These are phyloP conservation scores for Apostichopus leukothele DNA, from an alignment of 53 echinoderm and acorn worm species.

Conservation along the genomic window DNA sequence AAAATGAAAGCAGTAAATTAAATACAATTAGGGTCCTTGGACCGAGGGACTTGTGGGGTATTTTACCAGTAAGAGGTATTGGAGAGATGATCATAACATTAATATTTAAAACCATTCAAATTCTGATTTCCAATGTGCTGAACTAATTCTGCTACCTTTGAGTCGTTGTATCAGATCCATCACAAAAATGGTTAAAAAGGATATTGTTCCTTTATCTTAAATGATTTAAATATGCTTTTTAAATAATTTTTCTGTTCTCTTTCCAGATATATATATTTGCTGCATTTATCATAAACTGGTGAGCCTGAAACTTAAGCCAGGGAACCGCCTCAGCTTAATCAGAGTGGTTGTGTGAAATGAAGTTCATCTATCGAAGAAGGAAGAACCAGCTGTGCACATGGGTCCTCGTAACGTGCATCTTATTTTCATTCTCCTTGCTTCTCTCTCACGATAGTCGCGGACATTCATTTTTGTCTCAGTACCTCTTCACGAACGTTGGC, in stretches of 20 bases:
- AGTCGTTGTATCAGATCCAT: background rate
- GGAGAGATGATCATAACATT: too few species aligned
- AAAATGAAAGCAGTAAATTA: too few species aligned
- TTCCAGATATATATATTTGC: background rate
- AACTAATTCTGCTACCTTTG: too few species aligned
- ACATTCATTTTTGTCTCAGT: slow-evolving; percentile 4
- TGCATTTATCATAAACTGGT: background rate
- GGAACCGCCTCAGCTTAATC: background rate
- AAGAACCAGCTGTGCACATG: slow-evolving; percentile 24
- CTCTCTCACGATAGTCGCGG: background rate
- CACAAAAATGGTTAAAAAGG: background rate
- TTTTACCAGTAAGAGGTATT: too few species aligned
- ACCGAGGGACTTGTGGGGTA: too few species aligned
- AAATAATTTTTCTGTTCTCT: background rate
- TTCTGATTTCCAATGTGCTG: too few species aligned
- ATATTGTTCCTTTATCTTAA: background rate
- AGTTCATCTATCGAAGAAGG: slow-evolving; percentile 4
- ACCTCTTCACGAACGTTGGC: background rate
- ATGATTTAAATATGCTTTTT: background rate
- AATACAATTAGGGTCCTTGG: too few species aligned
- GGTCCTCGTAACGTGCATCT: slow-evolving; percentile 21
- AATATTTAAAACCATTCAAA: too few species aligned
- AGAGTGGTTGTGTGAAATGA: slow-evolving; percentile 14
- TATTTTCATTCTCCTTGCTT: slow-evolving; percentile 1
- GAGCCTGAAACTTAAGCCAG: background rate